phyloP scores from a whole-genome alignment of 2,113 vertebrate genomes.

The Heterotis niloticus region DNA sequence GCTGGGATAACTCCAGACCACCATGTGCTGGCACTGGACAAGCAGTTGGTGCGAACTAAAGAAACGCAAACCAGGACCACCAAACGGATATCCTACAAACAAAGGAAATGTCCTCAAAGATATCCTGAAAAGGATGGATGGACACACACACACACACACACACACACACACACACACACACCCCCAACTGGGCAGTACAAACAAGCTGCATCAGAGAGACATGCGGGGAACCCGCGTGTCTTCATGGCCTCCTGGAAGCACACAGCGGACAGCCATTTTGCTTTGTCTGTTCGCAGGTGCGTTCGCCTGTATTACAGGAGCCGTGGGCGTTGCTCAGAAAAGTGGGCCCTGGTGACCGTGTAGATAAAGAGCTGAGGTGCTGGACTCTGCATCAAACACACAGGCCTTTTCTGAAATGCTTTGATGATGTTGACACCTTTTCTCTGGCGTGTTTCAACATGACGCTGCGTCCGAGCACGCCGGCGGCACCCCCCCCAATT shows the following conservation, averaged over 20 bases:
- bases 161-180: background rate
- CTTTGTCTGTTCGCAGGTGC: background rate
- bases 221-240: background rate
- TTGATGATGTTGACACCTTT: slow-evolving; percentile 44
- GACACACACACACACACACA: background rate
- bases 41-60: too few species aligned
- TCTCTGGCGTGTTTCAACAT: slow-evolving; percentile 36
- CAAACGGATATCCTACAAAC: too few species aligned
- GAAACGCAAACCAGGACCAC: too few species aligned
- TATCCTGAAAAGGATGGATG: too few species aligned
- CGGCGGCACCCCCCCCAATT: background rate
- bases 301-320: background rate
- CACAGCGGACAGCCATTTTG: slow-evolving; percentile 14
- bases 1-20: too few species aligned
- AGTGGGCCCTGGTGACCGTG: slow-evolving; percentile 15
- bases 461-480: background rate
- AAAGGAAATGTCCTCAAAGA: too few species aligned
- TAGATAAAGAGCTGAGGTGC: slow-evolving; percentile 38
- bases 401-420: slow-evolving; percentile 41
- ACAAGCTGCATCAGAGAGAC: background rate
- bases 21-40: too few species aligned
- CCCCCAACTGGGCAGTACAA: background rate
- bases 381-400: slow-evolving; percentile 47
- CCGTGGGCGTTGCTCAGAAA: background rate
- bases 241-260: background rate